Evolutionary conservation across 30 jellyfish, hydroid and myxozoan species (phyloP).

Genomic region (Aurelia sp.): DNA sequence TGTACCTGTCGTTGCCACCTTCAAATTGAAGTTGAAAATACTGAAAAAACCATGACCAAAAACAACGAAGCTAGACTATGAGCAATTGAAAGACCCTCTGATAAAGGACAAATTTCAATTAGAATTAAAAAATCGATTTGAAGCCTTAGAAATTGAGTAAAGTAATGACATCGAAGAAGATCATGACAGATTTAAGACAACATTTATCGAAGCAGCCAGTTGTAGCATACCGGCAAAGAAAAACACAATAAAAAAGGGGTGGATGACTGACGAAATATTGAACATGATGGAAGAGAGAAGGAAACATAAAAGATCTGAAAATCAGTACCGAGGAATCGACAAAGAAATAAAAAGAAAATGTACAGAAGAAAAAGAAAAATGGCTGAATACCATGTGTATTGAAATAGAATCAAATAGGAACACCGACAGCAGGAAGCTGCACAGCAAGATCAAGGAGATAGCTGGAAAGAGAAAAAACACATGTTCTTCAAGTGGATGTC

Average conservation of each 20-base stretch:
- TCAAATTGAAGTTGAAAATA: background rate
- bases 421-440: background rate
- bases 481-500: background rate
- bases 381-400: background rate
- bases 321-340: slow-evolving; percentile 14
- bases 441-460: slow-evolving; percentile 23
- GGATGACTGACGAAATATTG: slow-evolving; percentile 25
- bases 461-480: slow-evolving; percentile 22
- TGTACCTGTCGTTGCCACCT: background rate
- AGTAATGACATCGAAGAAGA: background rate
- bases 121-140: background rate
- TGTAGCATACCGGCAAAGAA: background rate
- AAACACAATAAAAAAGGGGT: background rate
- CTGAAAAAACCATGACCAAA: background rate
- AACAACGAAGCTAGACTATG: background rate
- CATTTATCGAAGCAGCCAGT: too few relatives aligned
- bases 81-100: background rate
- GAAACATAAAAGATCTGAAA: background rate
- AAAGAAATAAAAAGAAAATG: slow-evolving; percentile 18
- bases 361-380: background rate
- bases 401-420: background rate
- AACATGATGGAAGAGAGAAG: slow-evolving; percentile 40
- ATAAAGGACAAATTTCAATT: background rate
- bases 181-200: background rate
- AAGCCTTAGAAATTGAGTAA: background rate